A percentile compares a stretch with the other conserved stretches of the same genome.
These are phyloP conservation scores for Bombus balteatus DNA, from an alignment of 1,140 invertebrate species.

Conservation along the genomic window DNA sequence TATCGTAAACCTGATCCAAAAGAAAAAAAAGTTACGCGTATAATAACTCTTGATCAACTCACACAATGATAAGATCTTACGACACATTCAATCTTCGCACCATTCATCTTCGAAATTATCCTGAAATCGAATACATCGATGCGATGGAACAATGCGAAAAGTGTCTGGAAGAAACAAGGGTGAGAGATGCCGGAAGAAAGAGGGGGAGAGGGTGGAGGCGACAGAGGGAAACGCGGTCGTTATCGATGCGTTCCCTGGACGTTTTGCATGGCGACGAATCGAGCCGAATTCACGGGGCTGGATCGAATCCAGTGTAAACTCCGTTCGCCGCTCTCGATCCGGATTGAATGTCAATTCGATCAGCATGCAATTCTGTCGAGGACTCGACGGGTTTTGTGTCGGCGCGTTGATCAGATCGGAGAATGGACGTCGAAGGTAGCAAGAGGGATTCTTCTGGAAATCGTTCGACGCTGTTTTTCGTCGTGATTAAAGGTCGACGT, in stretches of 20 bases:
- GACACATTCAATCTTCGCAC: background rate
- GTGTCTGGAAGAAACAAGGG: constrained; percentile 17
- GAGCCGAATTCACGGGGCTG: constrained; percentile 38
- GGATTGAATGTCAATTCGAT: constrained; percentile 59
- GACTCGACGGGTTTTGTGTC: constrained; percentile 16
- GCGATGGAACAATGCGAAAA: constrained; percentile 1
- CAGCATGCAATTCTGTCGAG: constrained; percentile 47
- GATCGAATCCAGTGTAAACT: constrained; percentile 56
- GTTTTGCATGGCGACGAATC: constrained; percentile 20
- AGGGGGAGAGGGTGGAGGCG: too few species aligned
- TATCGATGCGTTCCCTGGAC: constrained; percentile 39
- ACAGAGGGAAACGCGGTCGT: constrained; percentile 23
- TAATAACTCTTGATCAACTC: too few species aligned
- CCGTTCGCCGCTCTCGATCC: constrained; percentile 45
- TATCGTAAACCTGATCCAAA: too few species aligned
- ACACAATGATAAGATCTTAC: too few species aligned
- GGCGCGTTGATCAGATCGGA: constrained; percentile 12
- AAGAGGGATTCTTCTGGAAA: constrained; percentile 13
- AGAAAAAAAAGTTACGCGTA: too few species aligned
- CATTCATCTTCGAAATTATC: constrained; percentile 1
- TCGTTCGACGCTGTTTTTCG: constrained; percentile 11
- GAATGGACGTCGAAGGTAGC: constrained; percentile 42
- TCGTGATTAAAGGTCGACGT: constrained; percentile 21
- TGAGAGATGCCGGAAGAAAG: background rate
- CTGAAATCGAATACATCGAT: background rate